Percentiles rank a stretch among this genome's conserved stretches.
phyloP scores from a whole-genome alignment of 2,888 invertebrate species.

The Chloroclystis v-ata region DNA sequence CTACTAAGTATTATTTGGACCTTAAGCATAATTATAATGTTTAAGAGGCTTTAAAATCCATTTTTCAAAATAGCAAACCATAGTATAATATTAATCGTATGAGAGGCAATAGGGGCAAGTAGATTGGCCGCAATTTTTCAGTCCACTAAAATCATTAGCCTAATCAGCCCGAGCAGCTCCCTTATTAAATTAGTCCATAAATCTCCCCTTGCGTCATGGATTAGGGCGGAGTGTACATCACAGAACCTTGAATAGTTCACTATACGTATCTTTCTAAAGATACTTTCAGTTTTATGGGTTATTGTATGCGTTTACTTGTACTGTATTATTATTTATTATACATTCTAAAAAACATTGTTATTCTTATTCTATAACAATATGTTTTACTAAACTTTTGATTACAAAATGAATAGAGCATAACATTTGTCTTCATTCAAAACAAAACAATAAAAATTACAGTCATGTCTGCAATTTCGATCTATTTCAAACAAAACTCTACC shows the following conservation, averaged over 20 bases:
- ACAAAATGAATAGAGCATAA: too few species aligned
- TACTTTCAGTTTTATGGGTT: too few species aligned
- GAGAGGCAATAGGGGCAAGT: slow-evolving; percentile 2
- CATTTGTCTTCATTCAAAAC: too few species aligned
- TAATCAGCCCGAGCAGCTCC: slow-evolving; percentile 24
- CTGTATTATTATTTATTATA: too few species aligned
- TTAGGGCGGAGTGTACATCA: neutral
- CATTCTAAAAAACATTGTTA: too few species aligned
- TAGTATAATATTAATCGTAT: neutral
- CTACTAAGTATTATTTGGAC: too few species aligned
- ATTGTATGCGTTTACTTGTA: too few species aligned
- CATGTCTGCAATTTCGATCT: neutral
- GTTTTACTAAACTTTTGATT: too few species aligned
- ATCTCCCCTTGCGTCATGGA: slow-evolving; percentile 44
- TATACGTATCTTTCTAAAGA: neutral
- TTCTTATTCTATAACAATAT: too few species aligned
- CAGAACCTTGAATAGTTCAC: neutral
- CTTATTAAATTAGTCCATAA: slow-evolving; percentile 52
- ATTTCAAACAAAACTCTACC: neutral
- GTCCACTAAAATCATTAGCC: slow-evolving; percentile 19
- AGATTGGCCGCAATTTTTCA: slow-evolving; percentile 19
- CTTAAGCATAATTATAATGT: too few species aligned
- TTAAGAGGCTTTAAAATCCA: neutral
- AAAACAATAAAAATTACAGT: too few species aligned
- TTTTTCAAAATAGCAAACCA: too few species aligned